Conservation (phyloP, 2,888 invertebrate species). For the Melikaiella ostensackeni region DNA sequence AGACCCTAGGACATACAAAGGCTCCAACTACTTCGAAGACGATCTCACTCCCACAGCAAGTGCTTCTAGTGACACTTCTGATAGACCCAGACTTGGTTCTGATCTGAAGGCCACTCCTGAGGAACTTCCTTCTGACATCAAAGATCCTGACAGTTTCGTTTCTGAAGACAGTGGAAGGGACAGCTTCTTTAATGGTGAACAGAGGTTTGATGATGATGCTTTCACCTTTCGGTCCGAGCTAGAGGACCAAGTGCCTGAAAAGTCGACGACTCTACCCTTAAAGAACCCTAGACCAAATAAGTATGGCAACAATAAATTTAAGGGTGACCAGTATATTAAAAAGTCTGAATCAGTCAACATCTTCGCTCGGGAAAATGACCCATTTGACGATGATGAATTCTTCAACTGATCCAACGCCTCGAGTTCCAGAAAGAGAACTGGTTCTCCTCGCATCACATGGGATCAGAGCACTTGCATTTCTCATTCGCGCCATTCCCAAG, state of each 20-base stretch:
- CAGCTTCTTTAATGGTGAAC: constrained; percentile 71
- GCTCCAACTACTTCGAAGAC: constrained; percentile 78
- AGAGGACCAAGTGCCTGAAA: constrained; percentile 71
- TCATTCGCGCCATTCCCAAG: constrained; percentile 45
- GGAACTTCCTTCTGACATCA: constrained; percentile 63
- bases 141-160: constrained; percentile 64
- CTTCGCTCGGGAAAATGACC: constrained; percentile 91
- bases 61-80: constrained; percentile 69
- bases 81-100: constrained; percentile 63
- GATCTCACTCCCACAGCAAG: constrained; percentile 79
- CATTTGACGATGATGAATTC: constrained; percentile 93
- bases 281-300: constrained; percentile 75
- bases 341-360: constrained; percentile 95
- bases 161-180: constrained; percentile 64
- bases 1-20: constrained; percentile 61
- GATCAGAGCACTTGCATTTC: constrained; percentile 38
- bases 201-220: constrained; percentile 70
- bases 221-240: constrained; percentile 72
- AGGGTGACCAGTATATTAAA: constrained; percentile 84
- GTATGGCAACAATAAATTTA: constrained; percentile 72
- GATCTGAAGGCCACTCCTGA: constrained; percentile 72
- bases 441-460: constrained; percentile 29
- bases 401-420: constrained; percentile 79
- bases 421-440: constrained; percentile 15
- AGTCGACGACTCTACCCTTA: constrained; percentile 62